Percentiles rank a stretch among this genome's conserved stretches.
Evolutionary conservation across 2,113 vertebrate species (phyloP).

Genomic region (Chaetodon trifascialis): DNA sequence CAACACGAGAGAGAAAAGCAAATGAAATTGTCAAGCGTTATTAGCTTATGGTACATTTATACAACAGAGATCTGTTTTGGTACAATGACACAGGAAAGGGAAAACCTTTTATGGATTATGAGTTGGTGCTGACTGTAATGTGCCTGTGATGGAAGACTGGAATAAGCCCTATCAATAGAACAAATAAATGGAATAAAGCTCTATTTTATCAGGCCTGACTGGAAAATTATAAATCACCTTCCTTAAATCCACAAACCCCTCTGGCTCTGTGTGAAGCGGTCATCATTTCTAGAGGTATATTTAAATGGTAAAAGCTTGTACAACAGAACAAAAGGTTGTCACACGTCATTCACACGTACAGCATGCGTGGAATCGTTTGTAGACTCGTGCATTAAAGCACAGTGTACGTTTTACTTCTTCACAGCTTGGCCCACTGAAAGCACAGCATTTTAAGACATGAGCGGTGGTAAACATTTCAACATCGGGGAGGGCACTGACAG

Average conservation of each 20-base stretch:
- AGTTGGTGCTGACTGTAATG: conserved; percentile 38
- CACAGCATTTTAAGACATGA: conserved; percentile 54
- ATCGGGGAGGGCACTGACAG: conserved; percentile 6
- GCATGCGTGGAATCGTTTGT: conserved; percentile 2
- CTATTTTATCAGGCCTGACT: conserved; percentile 29
- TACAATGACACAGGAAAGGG: conserved; percentile 47
- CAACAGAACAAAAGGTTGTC: neutral
- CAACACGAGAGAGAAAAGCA: conserved; percentile 41
- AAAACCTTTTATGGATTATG: conserved; percentile 67
- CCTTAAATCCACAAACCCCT: conserved; percentile 14
- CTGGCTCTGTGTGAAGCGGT: neutral
- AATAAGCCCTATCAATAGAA: conserved; percentile 52
- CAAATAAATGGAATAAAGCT: conserved; percentile 46
- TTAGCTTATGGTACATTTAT: conserved; percentile 66
- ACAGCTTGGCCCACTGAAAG: conserved; percentile 41
- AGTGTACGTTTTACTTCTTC: conserved; percentile 9
- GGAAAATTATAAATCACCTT: conserved; percentile 22
- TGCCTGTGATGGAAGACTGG: conserved; percentile 47
- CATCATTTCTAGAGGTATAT: neutral
- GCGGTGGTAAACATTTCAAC: conserved; percentile 44
- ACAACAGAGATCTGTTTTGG: conserved; percentile 53
- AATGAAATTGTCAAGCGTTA: conserved; percentile 44
- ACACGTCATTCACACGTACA: conserved; percentile 1
- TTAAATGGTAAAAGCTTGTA: conserved; percentile 20
- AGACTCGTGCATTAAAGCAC: conserved; percentile 27